Evolutionary conservation across 2,888 invertebrate genomes (phyloP), one percentile per base, ranked within the genome.

Genomic region (Nebria brevicollis): DNA sequence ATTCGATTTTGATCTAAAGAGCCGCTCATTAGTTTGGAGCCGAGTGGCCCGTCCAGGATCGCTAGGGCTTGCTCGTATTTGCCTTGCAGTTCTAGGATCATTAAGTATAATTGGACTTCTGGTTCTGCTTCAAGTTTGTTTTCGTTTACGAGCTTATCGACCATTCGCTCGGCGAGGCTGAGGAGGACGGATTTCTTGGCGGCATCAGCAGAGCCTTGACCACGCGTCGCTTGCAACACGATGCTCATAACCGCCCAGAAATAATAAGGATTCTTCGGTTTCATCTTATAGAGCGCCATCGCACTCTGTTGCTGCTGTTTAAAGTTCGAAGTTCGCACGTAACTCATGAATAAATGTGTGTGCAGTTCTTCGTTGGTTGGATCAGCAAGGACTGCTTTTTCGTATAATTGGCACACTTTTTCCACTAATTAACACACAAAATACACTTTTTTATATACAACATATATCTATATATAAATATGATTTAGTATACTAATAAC

Each of bases 211-310:
- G 88, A 86, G 77, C 89, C 90, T 1, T 88, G 89, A 1, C 91
- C 91, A 15, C 90, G 88, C 10, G 90, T 89, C 85, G 96, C 97
- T 93, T 98, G 98, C 91, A 98, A 93, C 26, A 98, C 94, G 85
- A 97, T 94, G 88, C 98, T 98, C 96, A 98, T 98, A 10, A 99
- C 95, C 25, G 97, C 96, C 99, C 99, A 99, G 88, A 97, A 98
- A 88, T 98, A 98, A 88, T 99, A 99, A 0, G 98, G 98, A 88
- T 97, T 97, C 88, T 98, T 98, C 2, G 96, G 95, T 86, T 95
- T 95, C 80, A 96, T 91, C 90, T 97, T 98, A 90, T 97, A 98
- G 64, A 99, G 90, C 11, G 94, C 93, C 92, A 98, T 93, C 0
- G 98, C 99, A 0, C 95, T 94, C 83, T 95, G 93, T 87, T 98